Base-by-base conservation (phyloP, 1,140 invertebrate genomes). In the Drosophila bifasciata region DNA sequence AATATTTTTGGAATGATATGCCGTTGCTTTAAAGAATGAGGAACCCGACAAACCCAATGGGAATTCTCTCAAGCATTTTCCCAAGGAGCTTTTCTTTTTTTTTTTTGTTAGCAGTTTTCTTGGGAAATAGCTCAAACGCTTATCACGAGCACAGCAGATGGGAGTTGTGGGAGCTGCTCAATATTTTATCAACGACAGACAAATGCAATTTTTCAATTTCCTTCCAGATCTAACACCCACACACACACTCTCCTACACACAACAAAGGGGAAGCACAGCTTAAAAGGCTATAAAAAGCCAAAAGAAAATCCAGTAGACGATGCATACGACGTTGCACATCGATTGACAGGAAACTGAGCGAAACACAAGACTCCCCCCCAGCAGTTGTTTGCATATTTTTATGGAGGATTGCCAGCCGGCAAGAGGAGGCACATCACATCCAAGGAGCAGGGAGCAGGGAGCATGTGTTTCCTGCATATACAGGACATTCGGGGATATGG, bases 171-270 rank as follows among this genome's bases (percentile, higher is more conserved):
- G 17, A 50, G 21, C 49, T 83, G 78, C 63, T 83, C 79, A 75
- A 83, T 83, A 83, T 83, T 78, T 83, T 83, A 83, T 70, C 69
- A 80, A 67, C 73, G 50, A 49, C 73, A 78, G 68, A 78, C 72
- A 62, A 83, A 84, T 80, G 75, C 79, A 84, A 83, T 83, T 83
- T 83, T 83, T 84, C 79, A 83, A 84, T 83, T 84, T 83, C 59
- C 40, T 56, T 19, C 41, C 45, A 60, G 60, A 66, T 49, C 57
- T 45, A 51, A 21, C 32, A 17, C 45, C 15, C 25, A 62, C 58
- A 21, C 19, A 21, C 19, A 21, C 19, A 21, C 19, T 0, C 32
- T 57, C 41, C 41, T 48, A 36, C 21, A 28, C 23, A 69, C 45
- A 69, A 79, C 76, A 79, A 75, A 79, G 56, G 66, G 32, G 48